Base-by-base conservation (phyloP, 2,888 invertebrate genomes). In the Folsomia candida region DNA sequence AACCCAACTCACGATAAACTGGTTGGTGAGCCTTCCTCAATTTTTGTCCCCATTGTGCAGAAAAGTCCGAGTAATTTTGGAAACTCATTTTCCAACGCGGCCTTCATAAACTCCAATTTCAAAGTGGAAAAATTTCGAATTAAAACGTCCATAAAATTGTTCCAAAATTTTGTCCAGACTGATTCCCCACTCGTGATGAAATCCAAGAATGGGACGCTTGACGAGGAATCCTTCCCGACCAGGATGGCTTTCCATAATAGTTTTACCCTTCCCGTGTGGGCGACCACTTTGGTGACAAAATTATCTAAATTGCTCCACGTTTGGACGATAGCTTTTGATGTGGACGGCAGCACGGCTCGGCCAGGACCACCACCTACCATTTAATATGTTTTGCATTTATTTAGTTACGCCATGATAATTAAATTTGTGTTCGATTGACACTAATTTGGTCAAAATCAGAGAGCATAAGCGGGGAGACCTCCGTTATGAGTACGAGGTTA, bases 221-320 rank as follows among this genome's bases (percentile, higher is more conserved):
- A 76, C 20, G 64, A 63, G 2, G 72, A 54, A 54, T 78, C 76
- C 51, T 76, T 78, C 29, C 76, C 78, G 4, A 60, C 59, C 14
- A 70, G 37, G 6, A 76, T 59, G 0, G 74, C 61, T 51, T 69
- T 72, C 76, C 76, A 76, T 20, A 76, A 18, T 2, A 76, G 62
- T 61, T 74, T 76, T 0, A 78, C 74, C 67, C 72, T 78, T 28
- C 59, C 70, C 1, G 70, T 60, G 26, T 76, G 75, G 2, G 18
- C 37, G 25, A 73, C 24, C 20, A 79, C 27, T 73, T 78, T 79
- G 24, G 59, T 47, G 0, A 67, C 67, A 18, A 78, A 51, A 18
- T 60, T 54, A 18, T 96, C 94, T 81, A 97, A 87, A 80, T 93
- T 93, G 73, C 90, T 89, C 95, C 96, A 97, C 3, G 97, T 72